phyloP scores from a whole-genome alignment of 2,888 invertebrate species.

The Drosophila austrosaltans region DNA sequence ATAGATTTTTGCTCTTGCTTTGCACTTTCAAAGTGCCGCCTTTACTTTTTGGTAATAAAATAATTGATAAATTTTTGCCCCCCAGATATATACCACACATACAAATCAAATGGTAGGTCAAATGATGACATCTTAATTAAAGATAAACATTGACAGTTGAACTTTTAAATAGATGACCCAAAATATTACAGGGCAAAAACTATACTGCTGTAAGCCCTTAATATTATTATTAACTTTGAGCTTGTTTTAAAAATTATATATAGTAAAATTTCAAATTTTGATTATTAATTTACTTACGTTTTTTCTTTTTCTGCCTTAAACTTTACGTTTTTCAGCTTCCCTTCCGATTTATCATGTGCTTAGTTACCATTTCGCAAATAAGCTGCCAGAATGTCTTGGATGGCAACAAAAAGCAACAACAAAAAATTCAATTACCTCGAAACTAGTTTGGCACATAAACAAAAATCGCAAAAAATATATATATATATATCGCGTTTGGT shows the following conservation, averaged over 20 bases:
- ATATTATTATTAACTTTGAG: too few relatives aligned
- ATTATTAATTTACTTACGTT: neutral
- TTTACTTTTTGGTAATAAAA: neutral
- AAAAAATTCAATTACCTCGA: slow-evolving; percentile 66
- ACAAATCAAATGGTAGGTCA: neutral
- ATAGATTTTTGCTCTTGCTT: neutral
- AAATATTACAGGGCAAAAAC: too few relatives aligned
- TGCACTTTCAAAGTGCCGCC: slow-evolving; percentile 4
- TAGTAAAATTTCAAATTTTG: too few relatives aligned
- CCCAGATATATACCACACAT: neutral
- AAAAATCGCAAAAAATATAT: slow-evolving; percentile 54
- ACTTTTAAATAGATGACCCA: too few relatives aligned
- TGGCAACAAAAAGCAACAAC: slow-evolving; percentile 16
- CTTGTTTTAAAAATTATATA: too few relatives aligned
- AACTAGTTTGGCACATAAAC: slow-evolving; percentile 74
- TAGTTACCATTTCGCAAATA: slow-evolving; percentile 28
- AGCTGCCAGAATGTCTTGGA: slow-evolving; percentile 14
- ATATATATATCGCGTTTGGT: neutral
- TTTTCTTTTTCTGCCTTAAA: neutral
- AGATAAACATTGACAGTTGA: neutral
- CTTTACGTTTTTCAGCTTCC: neutral
- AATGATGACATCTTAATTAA: neutral
- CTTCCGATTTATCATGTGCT: slow-evolving; percentile 7
- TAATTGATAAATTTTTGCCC: neutral
- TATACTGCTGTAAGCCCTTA: too few relatives aligned